Conservation (phyloP, 2,888 invertebrate species). For the Agelastica alni region DNA sequence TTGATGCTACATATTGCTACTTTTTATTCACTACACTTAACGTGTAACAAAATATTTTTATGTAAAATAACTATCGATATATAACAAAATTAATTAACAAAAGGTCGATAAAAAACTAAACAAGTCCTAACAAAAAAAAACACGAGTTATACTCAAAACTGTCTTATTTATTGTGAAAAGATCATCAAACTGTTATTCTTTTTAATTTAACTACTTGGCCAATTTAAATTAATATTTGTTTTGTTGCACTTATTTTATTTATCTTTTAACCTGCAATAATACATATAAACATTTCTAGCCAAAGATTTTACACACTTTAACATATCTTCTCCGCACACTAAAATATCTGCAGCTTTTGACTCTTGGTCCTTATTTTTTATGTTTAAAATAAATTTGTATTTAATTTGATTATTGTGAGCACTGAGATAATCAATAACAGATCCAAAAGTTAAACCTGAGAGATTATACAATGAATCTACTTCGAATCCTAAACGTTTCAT, state of each 20-base stretch:
- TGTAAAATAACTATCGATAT: too few species aligned
- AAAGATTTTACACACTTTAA: constrained; percentile 35
- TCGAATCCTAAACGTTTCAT: constrained; percentile 26
- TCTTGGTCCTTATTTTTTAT: constrained; percentile 28
- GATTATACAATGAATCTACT: constrained; percentile 30
- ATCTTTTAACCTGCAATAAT: constrained; percentile 21
- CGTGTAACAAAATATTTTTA: too few species aligned
- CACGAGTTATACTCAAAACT: too few species aligned
- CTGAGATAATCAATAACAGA: constrained; percentile 36
- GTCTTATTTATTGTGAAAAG: too few species aligned
- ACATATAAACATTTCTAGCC: constrained; percentile 34
- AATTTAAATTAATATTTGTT: too few species aligned
- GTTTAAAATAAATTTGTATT: constrained; percentile 36
- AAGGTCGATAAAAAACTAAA: too few species aligned
- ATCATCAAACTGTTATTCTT: too few species aligned
- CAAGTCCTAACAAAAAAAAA: too few species aligned
- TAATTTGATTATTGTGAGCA: constrained; percentile 24
- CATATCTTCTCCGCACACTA: constrained; percentile 32
- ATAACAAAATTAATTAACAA: too few species aligned
- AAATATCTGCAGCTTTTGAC: constrained; percentile 22
- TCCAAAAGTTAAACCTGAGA: constrained; percentile 36
- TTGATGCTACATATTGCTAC: too few species aligned
- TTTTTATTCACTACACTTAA: too few species aligned
- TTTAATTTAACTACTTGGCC: too few species aligned
- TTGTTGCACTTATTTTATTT: constrained; percentile 11